Conservation (phyloP, 2,888 invertebrate genomes). For the Rhagium mordax region DNA sequence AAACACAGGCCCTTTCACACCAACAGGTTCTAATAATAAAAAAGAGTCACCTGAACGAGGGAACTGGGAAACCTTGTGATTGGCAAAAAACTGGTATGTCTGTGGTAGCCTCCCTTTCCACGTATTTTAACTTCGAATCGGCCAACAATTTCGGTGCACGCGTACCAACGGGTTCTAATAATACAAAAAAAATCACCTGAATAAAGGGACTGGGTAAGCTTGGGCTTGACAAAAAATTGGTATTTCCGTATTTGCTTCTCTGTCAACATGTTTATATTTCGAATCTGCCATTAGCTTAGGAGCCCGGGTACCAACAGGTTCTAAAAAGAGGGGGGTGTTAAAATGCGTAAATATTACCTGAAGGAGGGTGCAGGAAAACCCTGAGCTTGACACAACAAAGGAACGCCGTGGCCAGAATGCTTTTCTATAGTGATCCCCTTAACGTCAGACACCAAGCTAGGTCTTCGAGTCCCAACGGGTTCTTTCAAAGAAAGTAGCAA, state of each 20-base stretch:
- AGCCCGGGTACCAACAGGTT: slow-evolving; percentile 67
- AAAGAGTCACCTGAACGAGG: slow-evolving; percentile 54
- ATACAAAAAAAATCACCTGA: slow-evolving; percentile 64
- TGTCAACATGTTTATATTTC: slow-evolving; percentile 61
- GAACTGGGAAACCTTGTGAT: slow-evolving; percentile 75
- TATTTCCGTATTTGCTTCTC: slow-evolving; percentile 49
- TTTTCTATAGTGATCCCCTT: slow-evolving; percentile 64
- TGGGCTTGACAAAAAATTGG: slow-evolving; percentile 73
- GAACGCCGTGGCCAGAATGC: slow-evolving; percentile 61
- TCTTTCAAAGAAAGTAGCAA: slow-evolving; percentile 58
- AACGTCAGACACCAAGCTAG: slow-evolving; percentile 62
- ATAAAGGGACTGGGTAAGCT: slow-evolving; percentile 74
- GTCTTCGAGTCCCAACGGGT: slow-evolving; percentile 63
- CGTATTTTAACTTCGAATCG: slow-evolving; percentile 62
- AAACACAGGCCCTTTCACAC: slow-evolving; percentile 82
- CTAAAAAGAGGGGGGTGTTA: background rate
- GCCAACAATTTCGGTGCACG: slow-evolving; percentile 68
- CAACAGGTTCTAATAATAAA: slow-evolving; percentile 75
- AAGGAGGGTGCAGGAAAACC: slow-evolving; percentile 74
- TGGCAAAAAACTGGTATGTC: slow-evolving; percentile 70
- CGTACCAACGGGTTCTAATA: slow-evolving; percentile 68
- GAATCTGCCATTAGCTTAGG: slow-evolving; percentile 67
- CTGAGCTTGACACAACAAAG: slow-evolving; percentile 73
- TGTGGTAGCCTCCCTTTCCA: slow-evolving; percentile 51
- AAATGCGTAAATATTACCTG: slow-evolving; percentile 69